Base-by-base conservation (phyloP, 2,797 vertebrate species). In the Gobio occitaniae region DNA sequence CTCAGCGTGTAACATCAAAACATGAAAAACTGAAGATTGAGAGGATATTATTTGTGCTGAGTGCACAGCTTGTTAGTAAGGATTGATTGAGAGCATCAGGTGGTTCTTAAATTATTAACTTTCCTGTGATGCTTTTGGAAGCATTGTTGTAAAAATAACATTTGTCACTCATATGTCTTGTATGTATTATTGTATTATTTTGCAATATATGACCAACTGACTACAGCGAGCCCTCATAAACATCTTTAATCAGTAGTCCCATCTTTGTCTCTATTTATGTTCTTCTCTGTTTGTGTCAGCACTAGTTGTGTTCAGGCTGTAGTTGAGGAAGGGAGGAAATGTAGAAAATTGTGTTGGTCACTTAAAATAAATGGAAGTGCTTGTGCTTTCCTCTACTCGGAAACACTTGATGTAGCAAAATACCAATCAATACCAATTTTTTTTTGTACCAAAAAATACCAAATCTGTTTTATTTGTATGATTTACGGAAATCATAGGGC, bases 1-100 rank as follows among this genome's bases (percentile, higher is more conserved):
- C 80, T 44, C 38, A 11, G 54, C 17, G 8, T 74, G 72, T 25
- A 48, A 25, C 61, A 83, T 65, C 47, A 76, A 72, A 63, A 74
- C 47, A 83, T 54, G 5, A 41, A 65, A 65, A 47, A 13, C 41
- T 76, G 1, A 75, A 52, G 29, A 47, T n/a, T 8, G 16, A 32
- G 41, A 15, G 16, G 25, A 76, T 66, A 41, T 65, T 52, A 66
- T 50, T 12, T 32, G 72, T 75, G 71, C 47, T 9, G 25, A 52
- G n/a, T 74, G 71, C 8, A 6, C 4, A 17, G 25, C 48, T 74
- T 32, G 6, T 71, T 44, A 13, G 38, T 15, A 70, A 68, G 32
- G 16, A 68, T 32, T 41, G 66, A 50, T 52, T n/a, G 47, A 68
- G 63, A 59, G 66, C 25, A 71, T 71, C 52, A 81, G n/a, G 3